Percentiles rank a stretch among this genome's conserved stretches.
These are phyloP conservation scores for Gobionotothen gibberifrons DNA, from an alignment of 2,797 vertebrate species.

Conservation along the genomic window DNA sequence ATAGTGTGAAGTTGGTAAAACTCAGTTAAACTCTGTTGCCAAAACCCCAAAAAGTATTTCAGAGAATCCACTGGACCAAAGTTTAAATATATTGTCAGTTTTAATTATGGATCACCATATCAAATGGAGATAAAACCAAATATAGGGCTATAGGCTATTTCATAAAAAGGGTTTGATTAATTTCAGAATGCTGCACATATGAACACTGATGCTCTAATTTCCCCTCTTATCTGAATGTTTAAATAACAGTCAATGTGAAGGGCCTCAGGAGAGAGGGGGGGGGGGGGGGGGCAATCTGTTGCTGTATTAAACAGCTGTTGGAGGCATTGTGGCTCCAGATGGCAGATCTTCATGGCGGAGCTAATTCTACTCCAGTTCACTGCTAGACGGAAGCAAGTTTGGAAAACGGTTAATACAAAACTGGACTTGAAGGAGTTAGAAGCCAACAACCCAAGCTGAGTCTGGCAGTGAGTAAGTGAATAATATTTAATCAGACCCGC, in stretches of 20 bases:
- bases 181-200: neutral
- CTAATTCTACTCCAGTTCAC: constrained; percentile 11
- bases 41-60: too few relatives aligned
- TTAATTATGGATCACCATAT: too few relatives aligned
- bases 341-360: constrained; percentile 36
- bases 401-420: neutral
- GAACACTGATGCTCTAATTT: neutral
- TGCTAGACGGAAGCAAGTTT: neutral
- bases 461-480: constrained; percentile 50
- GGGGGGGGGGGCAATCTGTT: constrained; percentile 57
- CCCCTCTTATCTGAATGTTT: neutral
- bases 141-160: too few relatives aligned
- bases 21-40: too few relatives aligned
- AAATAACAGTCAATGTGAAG: constrained; percentile 13
- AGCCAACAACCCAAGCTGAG: neutral
- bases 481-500: constrained; percentile 62
- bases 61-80: too few relatives aligned
- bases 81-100: too few relatives aligned
- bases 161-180: neutral
- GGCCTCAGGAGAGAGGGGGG: constrained; percentile 33
- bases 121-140: too few relatives aligned
- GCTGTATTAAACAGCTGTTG: constrained; percentile 52
- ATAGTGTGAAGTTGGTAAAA: too few relatives aligned
- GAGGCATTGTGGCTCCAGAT: constrained; percentile 49
- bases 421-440: neutral